Conservation (phyloP, 2,797 vertebrate genomes). For the Sebastes itinus region DNA sequence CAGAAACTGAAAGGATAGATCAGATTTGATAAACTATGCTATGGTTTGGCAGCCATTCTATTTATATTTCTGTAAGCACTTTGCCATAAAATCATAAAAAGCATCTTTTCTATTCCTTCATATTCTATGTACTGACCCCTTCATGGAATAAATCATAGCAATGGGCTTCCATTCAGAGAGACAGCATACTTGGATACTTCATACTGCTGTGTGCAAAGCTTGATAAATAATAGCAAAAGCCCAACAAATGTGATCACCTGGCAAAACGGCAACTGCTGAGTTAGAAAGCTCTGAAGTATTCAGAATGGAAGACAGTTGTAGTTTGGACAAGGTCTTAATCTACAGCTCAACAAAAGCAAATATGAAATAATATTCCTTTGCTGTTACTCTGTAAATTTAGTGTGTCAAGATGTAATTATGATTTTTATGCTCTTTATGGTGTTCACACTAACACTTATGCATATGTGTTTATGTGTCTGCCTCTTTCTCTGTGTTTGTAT, state of each 20-base stretch:
- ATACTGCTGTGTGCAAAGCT: background rate
- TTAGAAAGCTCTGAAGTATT: slow-evolving; percentile 27
- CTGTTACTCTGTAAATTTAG: slow-evolving; percentile 2
- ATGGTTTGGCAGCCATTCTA: background rate
- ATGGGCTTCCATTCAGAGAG: slow-evolving; percentile 35
- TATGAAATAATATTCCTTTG: background rate
- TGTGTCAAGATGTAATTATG: background rate
- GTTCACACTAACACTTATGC: slow-evolving; percentile 24
- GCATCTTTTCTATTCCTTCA: background rate
- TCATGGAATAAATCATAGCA: slow-evolving; percentile 32
- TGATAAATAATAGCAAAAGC: background rate
- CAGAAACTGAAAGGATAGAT: slow-evolving; percentile 20
- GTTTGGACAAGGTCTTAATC: background rate
- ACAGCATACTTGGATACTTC: slow-evolving; percentile 30
- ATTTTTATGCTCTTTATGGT: background rate
- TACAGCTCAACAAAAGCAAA: background rate
- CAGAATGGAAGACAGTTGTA: slow-evolving; percentile 28
- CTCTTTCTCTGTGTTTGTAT: slow-evolving; percentile 21
- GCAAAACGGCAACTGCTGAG: background rate
- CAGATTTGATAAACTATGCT: background rate
- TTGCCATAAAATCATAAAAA: background rate
- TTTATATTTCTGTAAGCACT: background rate
- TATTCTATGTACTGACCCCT: slow-evolving; percentile 22
- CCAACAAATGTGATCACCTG: background rate
- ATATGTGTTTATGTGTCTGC: slow-evolving; percentile 24